These are phyloP conservation scores for Limenitis camilla DNA, from an alignment of 2,888 invertebrate species.

Conservation along the genomic window DNA sequence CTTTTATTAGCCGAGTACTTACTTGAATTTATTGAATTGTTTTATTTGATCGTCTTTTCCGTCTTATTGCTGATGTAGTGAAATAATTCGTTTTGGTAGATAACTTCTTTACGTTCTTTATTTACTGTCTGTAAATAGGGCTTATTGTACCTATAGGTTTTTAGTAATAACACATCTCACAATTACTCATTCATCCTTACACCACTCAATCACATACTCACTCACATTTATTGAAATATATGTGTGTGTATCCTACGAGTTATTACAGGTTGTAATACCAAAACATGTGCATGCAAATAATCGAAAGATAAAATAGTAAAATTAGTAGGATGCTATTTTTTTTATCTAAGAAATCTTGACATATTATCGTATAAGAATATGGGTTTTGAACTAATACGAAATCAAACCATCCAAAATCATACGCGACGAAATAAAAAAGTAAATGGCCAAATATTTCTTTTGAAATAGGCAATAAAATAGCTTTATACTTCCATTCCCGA, in stretches of 20 bases:
- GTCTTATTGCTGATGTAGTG: conserved; percentile 15
- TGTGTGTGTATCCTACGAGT: no score
- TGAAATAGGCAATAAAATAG: conserved; percentile 21
- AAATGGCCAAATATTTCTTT: conserved; percentile 19
- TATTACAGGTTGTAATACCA: no score
- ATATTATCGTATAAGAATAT: no score
- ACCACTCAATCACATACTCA: no score
- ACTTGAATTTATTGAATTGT: conserved; percentile 49
- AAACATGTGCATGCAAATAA: no score
- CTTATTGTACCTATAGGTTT: background rate
- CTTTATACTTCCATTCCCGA: conserved; percentile 16
- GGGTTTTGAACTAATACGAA: no score
- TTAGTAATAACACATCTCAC: background rate
- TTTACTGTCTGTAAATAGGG: background rate
- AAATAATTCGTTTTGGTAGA: conserved; percentile 3
- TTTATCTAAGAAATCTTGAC: no score
- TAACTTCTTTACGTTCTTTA: background rate
- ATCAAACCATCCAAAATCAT: no score
- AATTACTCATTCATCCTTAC: no score
- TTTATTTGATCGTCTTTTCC: conserved; percentile 13
- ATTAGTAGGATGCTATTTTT: no score
- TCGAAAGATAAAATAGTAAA: no score
- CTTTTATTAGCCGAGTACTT: conserved; percentile 56
- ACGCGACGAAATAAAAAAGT: conserved; percentile 15
- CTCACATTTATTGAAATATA: no score